These are phyloP conservation scores for Ophioderma brevispina DNA, from an alignment of 35 echinoderm and acorn worm species.

Conservation along the genomic window DNA sequence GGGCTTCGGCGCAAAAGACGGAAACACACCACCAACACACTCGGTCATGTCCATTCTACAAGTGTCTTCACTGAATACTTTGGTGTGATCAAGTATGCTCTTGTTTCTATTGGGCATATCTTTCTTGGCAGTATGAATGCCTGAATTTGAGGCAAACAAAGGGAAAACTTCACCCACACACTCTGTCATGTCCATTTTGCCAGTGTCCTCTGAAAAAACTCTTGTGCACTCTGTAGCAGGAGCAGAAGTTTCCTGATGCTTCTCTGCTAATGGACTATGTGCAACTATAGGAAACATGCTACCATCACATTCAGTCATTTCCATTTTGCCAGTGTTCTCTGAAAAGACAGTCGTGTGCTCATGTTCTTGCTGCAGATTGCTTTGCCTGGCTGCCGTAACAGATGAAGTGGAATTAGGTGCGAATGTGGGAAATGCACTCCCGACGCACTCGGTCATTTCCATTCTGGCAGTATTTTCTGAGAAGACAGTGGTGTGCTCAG, in stretches of 20 bases:
- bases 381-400: background rate
- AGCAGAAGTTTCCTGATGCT: background rate
- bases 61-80: slow-evolving; percentile 27
- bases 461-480: slow-evolving; percentile 6
- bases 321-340: slow-evolving; percentile 21
- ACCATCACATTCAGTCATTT: slow-evolving; percentile 18
- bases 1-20: background rate
- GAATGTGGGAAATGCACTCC: background rate
- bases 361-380: no score
- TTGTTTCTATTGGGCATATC: background rate
- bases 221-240: slow-evolving; percentile 1
- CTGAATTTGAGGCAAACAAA: background rate
- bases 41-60: slow-evolving; percentile 43
- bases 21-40: slow-evolving; percentile 2
- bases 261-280: background rate
- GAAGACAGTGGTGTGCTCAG: background rate
- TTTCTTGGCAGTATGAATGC: background rate
- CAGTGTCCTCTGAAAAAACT: background rate
- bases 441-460: slow-evolving; percentile 24
- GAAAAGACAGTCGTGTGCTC: background rate
- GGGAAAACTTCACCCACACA: slow-evolving; percentile 16
- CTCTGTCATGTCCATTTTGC: slow-evolving; percentile 30
- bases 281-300: background rate
- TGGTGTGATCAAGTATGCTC: slow-evolving; percentile 20
- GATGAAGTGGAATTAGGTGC: background rate